Evolutionary conservation across 2,888 invertebrate species (phyloP), one percentile per base, ranked within the genome.

Genomic region (Ptilodon capucinus): DNA sequence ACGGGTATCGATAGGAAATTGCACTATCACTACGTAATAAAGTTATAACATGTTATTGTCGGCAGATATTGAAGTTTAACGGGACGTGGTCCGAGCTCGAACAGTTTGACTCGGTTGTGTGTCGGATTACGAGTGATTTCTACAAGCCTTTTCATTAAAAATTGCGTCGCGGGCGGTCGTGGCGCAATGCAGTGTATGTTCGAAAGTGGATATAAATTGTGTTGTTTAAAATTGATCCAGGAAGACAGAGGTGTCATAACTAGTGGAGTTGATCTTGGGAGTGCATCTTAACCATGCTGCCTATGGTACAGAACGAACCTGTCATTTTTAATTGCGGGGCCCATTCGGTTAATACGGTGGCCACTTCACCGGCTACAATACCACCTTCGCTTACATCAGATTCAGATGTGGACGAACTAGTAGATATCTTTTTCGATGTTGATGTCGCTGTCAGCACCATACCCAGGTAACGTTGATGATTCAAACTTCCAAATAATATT

Each of bases 121-220:
- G 54, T 68, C 57, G 46, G 54, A 67, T 63, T 57, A 58, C 57
- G 52, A 65, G 74, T 72, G 68, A 57, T 52, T 60, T 75, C 69
- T 69, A 62, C 58, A 76, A 74, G 70, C 52, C 60, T 68, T 60
- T 51, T 50, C 51, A 55, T 45, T 68, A 25, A 81, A 81, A 77
- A 81, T 76, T 78, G 81, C 84, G 81, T 81, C 84, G 82, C 84
- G 79, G n/a, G 76, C 73, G 76, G 81, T 79, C 78, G 88, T 89
- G 89, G 90, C 88, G 90, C 90, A 90, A 90, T 91, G 90, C 90
- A 86, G 89, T 88, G 87, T 86, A 84, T 87, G 84, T 88, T 87
- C 83, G 76, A 80, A 79, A 83, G 80, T 80, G 82, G 79, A 83
- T 83, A 84, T 73, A 69, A 78, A 76, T 74, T 79, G 83, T 86